Conservation (phyloP, 2,113 vertebrate genomes). For the Chionodraco myersi region DNA sequence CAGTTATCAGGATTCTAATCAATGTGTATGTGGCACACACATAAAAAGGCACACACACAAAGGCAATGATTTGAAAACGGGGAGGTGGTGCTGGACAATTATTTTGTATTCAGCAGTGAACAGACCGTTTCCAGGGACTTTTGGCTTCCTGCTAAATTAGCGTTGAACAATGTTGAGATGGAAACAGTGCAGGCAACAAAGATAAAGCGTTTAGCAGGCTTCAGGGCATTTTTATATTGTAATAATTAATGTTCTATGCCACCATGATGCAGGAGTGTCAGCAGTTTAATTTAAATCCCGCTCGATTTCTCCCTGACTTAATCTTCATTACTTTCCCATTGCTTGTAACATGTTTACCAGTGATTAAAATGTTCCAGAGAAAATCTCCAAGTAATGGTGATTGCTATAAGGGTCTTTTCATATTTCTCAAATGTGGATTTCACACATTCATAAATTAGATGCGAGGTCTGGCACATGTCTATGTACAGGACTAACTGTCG, state of each 20-base stretch:
- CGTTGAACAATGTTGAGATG: constrained; percentile 55
- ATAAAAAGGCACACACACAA: constrained; percentile 3
- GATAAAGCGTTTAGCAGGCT: constrained; percentile 77
- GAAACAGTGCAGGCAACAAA: constrained; percentile 63
- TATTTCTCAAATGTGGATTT: constrained; percentile 53
- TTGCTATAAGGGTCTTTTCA: constrained; percentile 29
- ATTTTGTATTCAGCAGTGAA: constrained; percentile 59
- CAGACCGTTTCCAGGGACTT: constrained; percentile 44
- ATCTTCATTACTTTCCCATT: constrained; percentile 82
- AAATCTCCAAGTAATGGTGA: constrained; percentile 33
- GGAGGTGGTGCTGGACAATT: constrained; percentile 40
- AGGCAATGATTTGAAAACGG: constrained; percentile 27
- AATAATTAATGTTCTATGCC: constrained; percentile 78
- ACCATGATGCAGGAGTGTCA: constrained; percentile 71
- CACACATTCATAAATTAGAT: constrained; percentile 56
- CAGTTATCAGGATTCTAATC: constrained; percentile 14
- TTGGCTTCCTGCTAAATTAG: constrained; percentile 60
- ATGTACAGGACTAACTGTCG: constrained; percentile 47
- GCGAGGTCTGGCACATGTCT: constrained; percentile 43
- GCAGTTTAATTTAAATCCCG: constrained; percentile 79
- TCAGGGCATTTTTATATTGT: constrained; percentile 75
- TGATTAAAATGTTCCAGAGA: constrained; percentile 78
- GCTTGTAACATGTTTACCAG: constrained; percentile 76
- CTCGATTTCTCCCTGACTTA: constrained; percentile 76
- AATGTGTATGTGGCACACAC: constrained; percentile 1